Conservation (phyloP, 2,888 invertebrate genomes). For the Drosophila atripex region DNA sequence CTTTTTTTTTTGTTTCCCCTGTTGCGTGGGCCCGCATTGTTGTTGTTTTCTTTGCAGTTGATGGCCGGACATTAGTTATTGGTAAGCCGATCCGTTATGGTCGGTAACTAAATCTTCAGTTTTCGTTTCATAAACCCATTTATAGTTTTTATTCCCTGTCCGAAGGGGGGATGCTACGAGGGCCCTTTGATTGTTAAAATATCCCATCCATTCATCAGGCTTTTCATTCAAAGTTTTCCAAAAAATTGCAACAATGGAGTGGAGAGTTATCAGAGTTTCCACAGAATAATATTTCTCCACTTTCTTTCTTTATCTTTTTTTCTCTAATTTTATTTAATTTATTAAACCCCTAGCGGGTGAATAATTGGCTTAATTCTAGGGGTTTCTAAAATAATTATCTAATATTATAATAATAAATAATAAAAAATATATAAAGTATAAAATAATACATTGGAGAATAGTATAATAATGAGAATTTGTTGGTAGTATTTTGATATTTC, state of each 20-base stretch:
- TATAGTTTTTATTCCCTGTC: neutral
- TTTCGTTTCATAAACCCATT: constrained; percentile 1
- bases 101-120: constrained; percentile 9
- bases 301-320: too few species aligned
- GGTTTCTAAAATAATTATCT: too few species aligned
- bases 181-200: neutral
- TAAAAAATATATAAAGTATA: too few species aligned
- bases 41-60: constrained; percentile 39
- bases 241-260: neutral
- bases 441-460: too few species aligned
- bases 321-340: too few species aligned
- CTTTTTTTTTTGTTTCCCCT: neutral
- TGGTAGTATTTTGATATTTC: too few species aligned
- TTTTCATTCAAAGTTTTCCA: neutral
- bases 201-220: neutral
- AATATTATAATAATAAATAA: too few species aligned
- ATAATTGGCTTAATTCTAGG: too few species aligned
- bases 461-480: too few species aligned
- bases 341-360: too few species aligned
- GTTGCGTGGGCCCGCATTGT: constrained; percentile 71
- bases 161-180: neutral
- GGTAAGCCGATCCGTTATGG: constrained; percentile 44
- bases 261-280: neutral
- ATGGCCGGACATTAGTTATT: constrained; percentile 37
- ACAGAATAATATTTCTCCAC: neutral